A percentile compares a stretch with the other conserved stretches of the same genome.
Evolutionary conservation across 2,113 vertebrate genomes (phyloP).

Genomic region (Electrona antarctica): DNA sequence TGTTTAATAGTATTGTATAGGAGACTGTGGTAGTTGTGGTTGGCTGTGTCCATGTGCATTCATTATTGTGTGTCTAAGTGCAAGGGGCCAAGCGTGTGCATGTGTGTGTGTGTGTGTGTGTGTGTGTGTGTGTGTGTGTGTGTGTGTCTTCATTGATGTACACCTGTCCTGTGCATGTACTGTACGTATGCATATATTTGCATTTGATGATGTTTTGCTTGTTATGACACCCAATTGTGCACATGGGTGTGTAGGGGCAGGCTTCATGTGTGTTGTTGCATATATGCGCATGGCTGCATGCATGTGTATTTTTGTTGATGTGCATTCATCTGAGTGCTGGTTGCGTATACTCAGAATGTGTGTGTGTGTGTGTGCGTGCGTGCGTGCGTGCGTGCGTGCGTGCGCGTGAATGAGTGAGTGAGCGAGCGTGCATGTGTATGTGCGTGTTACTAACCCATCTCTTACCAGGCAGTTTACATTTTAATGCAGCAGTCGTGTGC

Average conservation of each 20-base stretch:
- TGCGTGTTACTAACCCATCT: conserved; percentile 26
- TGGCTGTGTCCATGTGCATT: no score
- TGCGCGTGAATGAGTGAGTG: not conserved
- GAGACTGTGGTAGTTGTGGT: no score
- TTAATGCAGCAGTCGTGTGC: conserved; percentile 39
- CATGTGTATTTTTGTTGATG: no score
- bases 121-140: not conserved
- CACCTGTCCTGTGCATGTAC: not conserved
- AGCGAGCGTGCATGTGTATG: conserved; percentile 1
- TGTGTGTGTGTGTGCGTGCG: not conserved
- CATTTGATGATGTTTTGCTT: no score
- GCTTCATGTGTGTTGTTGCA: no score
- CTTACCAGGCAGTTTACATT: conserved; percentile 61
- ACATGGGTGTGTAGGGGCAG: no score
- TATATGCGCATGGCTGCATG: no score
- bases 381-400: not conserved
- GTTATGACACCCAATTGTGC: no score
- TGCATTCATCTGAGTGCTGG: not conserved
- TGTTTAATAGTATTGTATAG: no score
- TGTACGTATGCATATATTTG: no score
- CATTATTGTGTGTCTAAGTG: no score
- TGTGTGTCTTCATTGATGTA: conserved; percentile 10
- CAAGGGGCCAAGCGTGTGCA: not conserved
- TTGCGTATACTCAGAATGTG: not conserved
- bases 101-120: not conserved